Evolutionary conservation across 2,113 vertebrate species (phyloP), one percentile per base, ranked within the genome.

Genomic region (Brienomyrus longianalis): DNA sequence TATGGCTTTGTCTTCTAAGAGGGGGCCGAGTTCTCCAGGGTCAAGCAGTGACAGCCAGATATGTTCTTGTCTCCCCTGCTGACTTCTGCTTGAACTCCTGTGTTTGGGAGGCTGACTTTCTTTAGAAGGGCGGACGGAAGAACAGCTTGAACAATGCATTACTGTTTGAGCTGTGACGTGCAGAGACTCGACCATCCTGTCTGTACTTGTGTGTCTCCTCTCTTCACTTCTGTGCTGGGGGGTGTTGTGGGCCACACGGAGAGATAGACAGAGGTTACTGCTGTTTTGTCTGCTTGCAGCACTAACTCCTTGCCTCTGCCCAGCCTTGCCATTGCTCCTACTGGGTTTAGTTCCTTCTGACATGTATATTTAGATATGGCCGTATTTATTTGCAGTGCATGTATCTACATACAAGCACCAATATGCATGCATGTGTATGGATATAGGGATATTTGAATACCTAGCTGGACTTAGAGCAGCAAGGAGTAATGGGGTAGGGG

Each of bases 111-210:
- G 91, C 90, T 90, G 19, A 89, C 86, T 54, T 89, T 91, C 91
- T 89, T 92, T 88, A 93, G 23, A 70, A 59, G 87, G 35, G 62
- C 52, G 90, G 88, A 88, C 56, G 92, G 56, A 62, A 90, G 5
- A 89, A 91, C 91, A 90, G 89, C 2, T 87, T 88, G 92, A 92
- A 93, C 93, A 91, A 92, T 91, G 92, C 92, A 89, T 35, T 90
- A 91, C 92, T 95, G 94, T 95, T 95, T 95, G 93, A 95, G 94
- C 93, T 91, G 90, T 89, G 91, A 92, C 90, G 91, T 92, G 94
- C 93, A 91, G 91, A 90, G 88, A 92, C 91, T 70, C 90, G 77
- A 50, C 91, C 91, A 91, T 94, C 93, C 93, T 93, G 92, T 91
- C 93, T 91, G 91, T 93, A 90, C 93, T 92, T 90, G 92, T 87